Evolutionary conservation across 2,888 invertebrate genomes (phyloP).

Genomic region (Lathronympha strigana): DNA sequence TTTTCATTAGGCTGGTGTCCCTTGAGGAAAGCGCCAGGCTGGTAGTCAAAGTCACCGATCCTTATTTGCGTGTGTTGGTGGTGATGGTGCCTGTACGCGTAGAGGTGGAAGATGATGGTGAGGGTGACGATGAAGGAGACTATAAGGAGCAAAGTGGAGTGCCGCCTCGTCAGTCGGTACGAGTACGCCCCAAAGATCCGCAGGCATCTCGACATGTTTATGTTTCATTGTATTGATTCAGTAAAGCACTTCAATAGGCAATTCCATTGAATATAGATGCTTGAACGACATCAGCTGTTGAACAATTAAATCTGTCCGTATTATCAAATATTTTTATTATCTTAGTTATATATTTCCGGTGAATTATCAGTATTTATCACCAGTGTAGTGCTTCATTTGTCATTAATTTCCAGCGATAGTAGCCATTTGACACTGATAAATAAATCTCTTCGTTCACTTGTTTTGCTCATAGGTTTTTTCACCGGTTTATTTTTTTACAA

Average conservation of each 20-base stretch:
- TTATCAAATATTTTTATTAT: neutral
- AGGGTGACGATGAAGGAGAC: slow-evolving; percentile 63
- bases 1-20: slow-evolving; percentile 82
- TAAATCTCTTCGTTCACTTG: neutral
- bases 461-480: no score
- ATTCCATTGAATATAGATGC: slow-evolving; percentile 11
- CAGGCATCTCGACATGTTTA: slow-evolving; percentile 74
- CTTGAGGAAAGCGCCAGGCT: slow-evolving; percentile 72
- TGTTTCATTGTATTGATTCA: slow-evolving; percentile 60
- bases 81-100: slow-evolving; percentile 64
- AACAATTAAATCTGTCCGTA: neutral
- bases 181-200: slow-evolving; percentile 75
- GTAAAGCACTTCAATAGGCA: slow-evolving; percentile 13
- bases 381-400: neutral
- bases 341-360: neutral
- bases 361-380: neutral
- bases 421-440: neutral
- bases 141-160: slow-evolving; percentile 70
- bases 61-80: slow-evolving; percentile 50
- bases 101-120: slow-evolving; percentile 69
- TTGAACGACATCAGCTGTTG: neutral
- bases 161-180: slow-evolving; percentile 68
- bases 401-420: neutral
- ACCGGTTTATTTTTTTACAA: no score
- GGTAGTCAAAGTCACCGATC: slow-evolving; percentile 74